Conservation (phyloP, 2,113 vertebrate species). For the Parus major region DNA sequence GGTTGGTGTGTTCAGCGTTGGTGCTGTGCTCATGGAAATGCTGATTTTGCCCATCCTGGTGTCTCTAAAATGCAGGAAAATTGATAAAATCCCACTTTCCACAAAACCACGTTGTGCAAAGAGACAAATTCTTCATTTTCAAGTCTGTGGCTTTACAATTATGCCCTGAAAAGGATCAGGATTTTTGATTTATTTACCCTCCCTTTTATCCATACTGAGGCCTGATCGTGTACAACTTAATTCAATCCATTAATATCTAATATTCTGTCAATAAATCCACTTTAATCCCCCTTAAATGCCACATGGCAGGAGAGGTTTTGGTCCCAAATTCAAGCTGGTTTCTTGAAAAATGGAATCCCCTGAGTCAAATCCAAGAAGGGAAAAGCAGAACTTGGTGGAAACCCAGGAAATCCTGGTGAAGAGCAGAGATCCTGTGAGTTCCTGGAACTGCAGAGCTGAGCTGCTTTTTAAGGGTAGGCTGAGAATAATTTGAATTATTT, state of each 20-base stretch:
- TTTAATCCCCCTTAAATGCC: neutral
- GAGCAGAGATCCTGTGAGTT: neutral
- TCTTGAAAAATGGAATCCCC: neutral
- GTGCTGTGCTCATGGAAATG: rapidly evolving
- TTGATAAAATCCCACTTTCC: neutral
- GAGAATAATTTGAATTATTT: neutral
- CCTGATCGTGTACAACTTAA: rapidly evolving
- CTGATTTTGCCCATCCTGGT: neutral
- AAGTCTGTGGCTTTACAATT: neutral
- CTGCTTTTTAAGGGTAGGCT: neutral
- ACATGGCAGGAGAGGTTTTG: neutral
- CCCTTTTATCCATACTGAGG: rapidly evolving
- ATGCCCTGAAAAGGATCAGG: neutral
- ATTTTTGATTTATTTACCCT: neutral
- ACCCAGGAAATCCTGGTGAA: neutral
- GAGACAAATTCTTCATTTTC: neutral
- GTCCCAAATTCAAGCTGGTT: neutral
- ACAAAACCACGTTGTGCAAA: rapidly evolving
- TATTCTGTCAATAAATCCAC: neutral
- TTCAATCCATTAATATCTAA: rapidly evolving
- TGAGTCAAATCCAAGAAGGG: rapidly evolving
- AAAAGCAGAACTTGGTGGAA: neutral
- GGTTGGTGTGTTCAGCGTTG: neutral
- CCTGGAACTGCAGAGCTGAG: neutral
- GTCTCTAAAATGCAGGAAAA: neutral